These are phyloP conservation scores for Tipula vernalis DNA, from an alignment of 2,888 invertebrate species.

Conservation along the genomic window DNA sequence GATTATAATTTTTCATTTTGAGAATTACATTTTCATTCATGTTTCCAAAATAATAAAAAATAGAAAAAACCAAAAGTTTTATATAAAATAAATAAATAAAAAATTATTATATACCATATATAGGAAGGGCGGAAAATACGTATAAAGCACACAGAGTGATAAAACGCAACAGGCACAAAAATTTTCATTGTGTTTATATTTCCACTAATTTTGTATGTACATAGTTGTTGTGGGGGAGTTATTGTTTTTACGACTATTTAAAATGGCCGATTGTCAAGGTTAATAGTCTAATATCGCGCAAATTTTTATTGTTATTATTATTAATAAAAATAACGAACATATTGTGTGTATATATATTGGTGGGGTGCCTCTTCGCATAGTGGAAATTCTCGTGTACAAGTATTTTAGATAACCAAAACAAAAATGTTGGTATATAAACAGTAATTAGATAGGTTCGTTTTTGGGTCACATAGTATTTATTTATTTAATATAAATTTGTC, in stretches of 20 bases:
- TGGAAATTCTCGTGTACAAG: background rate
- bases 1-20: constrained; percentile 6
- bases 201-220: background rate
- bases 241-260: constrained; percentile 19
- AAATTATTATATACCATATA: background rate
- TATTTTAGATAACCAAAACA: background rate
- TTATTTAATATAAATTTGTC: background rate
- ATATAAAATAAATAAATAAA: background rate
- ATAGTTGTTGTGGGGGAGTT: constrained; percentile 15
- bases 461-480: background rate
- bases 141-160: background rate
- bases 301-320: constrained; percentile 7
- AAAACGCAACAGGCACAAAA: constrained; percentile 11
- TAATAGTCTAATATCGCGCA: constrained; percentile 28
- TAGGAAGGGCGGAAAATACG: background rate
- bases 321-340: background rate
- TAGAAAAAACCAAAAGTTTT: background rate
- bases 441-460: background rate
- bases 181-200: constrained; percentile 7
- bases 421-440: background rate
- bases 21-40: constrained; percentile 7
- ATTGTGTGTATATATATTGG: background rate
- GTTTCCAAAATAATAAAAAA: background rate
- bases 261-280: constrained; percentile 32
- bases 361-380: background rate